phyloP scores from a whole-genome alignment of 1,140 invertebrate genomes.

The Zaprionus vittiger region DNA sequence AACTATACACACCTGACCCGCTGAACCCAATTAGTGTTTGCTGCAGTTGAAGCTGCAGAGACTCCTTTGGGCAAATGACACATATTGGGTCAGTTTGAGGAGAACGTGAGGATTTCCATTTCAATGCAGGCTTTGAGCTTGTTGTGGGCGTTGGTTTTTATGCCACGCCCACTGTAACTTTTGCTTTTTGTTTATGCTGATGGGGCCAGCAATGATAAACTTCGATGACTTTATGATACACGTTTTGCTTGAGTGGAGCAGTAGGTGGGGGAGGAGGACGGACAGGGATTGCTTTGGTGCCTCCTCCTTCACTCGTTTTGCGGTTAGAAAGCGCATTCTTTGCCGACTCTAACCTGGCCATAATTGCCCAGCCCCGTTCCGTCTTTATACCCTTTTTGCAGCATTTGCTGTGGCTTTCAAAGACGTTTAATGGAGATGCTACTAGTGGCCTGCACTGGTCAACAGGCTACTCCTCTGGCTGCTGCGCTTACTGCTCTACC shows the following conservation, averaged over 20 bases:
- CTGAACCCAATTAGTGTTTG: constrained; percentile 76
- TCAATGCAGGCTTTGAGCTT: constrained; percentile 22
- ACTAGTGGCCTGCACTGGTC: not conserved
- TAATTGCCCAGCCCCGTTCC: constrained; percentile 38
- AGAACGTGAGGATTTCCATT: constrained; percentile 62
- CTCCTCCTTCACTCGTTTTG: constrained; percentile 8
- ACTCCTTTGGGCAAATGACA: constrained; percentile 62
- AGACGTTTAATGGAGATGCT: constrained; percentile 34
- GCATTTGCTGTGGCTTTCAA: constrained; percentile 62
- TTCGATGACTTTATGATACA: constrained; percentile 74
- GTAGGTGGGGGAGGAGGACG: not conserved
- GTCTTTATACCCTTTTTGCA: constrained; percentile 72
- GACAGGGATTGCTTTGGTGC: not conserved
- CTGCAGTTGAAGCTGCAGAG: constrained; percentile 16
- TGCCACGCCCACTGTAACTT: constrained; percentile 60
- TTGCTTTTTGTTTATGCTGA: constrained; percentile 41
- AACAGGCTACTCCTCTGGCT: not conserved
- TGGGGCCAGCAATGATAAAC: constrained; percentile 68
- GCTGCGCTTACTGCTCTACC: too few relatives aligned
- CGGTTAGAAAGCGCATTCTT: constrained; percentile 52
- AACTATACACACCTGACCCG: constrained; percentile 45
- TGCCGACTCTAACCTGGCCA: constrained; percentile 22
- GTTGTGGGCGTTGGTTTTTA: not conserved
- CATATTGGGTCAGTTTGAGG: constrained; percentile 49
- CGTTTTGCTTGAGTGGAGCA: constrained; percentile 27